phyloP scores from a whole-genome alignment of 2,113 vertebrate species.

The Salvelinus alpinus region DNA sequence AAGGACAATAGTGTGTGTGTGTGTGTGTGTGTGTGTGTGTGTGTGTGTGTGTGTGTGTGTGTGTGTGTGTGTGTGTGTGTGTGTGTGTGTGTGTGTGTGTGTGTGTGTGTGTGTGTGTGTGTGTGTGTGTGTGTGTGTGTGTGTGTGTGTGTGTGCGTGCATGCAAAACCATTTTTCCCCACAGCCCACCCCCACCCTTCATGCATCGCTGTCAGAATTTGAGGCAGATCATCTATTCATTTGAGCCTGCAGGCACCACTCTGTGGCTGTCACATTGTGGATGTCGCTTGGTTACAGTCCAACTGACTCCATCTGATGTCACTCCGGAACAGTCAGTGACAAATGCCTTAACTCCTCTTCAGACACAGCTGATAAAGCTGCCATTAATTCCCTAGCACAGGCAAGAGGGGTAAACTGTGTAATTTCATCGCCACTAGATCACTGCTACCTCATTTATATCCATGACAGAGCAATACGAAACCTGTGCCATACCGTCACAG shows the following conservation, averaged over 20 bases:
- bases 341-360: conserved; percentile 44
- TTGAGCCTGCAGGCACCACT: conserved; percentile 27
- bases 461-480: neutral
- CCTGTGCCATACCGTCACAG: neutral
- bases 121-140: conserved; percentile 5
- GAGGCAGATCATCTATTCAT: conserved; percentile 35
- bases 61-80: neutral
- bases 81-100: neutral
- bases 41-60: neutral
- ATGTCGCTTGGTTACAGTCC: conserved; percentile 35
- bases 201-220: conserved; percentile 43
- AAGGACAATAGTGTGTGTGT: neutral
- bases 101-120: neutral
- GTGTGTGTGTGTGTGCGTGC: neutral
- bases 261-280: conserved; percentile 27
- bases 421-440: conserved; percentile 9
- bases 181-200: conserved; percentile 29
- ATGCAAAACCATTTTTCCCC: conserved; percentile 39
- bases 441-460: neutral
- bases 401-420: neutral
- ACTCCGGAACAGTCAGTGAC: conserved; percentile 46
- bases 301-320: conserved; percentile 49
- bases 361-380: conserved; percentile 3
- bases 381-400: conserved; percentile 17
- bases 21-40: neutral